Conservation (phyloP, 2,113 vertebrate species). For the Chauna torquata region DNA sequence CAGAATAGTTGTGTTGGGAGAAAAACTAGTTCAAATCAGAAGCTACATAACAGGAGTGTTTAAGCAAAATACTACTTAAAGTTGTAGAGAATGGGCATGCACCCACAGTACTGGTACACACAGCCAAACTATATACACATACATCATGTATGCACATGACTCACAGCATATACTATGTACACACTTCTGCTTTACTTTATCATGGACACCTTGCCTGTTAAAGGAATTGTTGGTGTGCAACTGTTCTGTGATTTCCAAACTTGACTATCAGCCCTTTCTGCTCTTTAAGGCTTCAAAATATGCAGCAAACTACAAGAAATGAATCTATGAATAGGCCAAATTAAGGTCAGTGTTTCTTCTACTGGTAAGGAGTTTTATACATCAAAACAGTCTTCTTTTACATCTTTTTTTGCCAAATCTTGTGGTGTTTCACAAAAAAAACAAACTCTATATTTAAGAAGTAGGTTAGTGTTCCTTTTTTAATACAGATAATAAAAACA, state of each 20-base stretch:
- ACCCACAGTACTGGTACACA: background rate
- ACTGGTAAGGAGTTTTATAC: slow-evolving; percentile 76
- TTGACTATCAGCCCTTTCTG: slow-evolving; percentile 50
- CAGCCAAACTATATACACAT: background rate
- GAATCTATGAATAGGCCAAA: slow-evolving; percentile 63
- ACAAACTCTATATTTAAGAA: slow-evolving; percentile 68
- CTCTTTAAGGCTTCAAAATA: slow-evolving; percentile 67
- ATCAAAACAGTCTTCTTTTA: slow-evolving; percentile 71
- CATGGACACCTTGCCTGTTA: slow-evolving; percentile 44
- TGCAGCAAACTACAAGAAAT: slow-evolving; percentile 61
- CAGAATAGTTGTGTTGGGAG: background rate
- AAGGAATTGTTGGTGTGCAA: slow-evolving; percentile 36
- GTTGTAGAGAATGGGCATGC: slow-evolving; percentile 18
- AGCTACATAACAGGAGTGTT: background rate
- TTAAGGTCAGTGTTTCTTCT: slow-evolving; percentile 71
- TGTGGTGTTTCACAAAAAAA: slow-evolving; percentile 72
- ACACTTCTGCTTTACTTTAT: slow-evolving; percentile 53
- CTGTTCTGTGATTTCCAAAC: slow-evolving; percentile 38
- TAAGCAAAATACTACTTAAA: background rate
- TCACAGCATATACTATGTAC: slow-evolving; percentile 38
- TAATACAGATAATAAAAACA: slow-evolving; percentile 60
- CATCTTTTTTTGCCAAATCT: slow-evolving; percentile 76
- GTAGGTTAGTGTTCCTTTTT: slow-evolving; percentile 76
- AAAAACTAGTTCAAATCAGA: slow-evolving; percentile 17
- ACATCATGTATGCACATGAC: slow-evolving; percentile 12